A percentile compares a stretch with the other conserved stretches of the same genome.
phyloP scores from a whole-genome alignment of 2,797 vertebrate species.

The Poecilia gillii region DNA sequence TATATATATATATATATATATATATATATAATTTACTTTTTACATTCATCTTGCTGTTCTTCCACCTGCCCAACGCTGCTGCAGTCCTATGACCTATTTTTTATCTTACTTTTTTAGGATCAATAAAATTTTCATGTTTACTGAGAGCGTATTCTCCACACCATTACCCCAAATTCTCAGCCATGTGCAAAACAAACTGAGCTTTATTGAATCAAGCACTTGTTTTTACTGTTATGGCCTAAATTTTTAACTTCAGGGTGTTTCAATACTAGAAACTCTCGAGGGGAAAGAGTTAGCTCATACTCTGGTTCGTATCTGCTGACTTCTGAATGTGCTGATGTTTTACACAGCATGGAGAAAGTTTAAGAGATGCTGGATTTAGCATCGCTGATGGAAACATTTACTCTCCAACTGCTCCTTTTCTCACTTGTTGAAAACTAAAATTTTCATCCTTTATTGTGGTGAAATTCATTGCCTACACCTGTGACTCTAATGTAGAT shows the following conservation, averaged over 20 bases:
- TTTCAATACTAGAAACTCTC: background rate
- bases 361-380: background rate
- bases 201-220: background rate
- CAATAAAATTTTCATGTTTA: background rate
- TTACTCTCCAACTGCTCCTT: background rate
- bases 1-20: background rate
- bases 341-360: background rate
- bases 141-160: constrained; percentile 16
- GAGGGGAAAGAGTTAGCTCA: background rate
- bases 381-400: background rate
- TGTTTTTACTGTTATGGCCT: background rate
- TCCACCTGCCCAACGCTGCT: constrained; percentile 7
- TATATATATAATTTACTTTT: background rate
- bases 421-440: constrained; percentile 1
- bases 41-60: background rate
- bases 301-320: background rate
- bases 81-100: constrained; percentile 8
- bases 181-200: constrained; percentile 2
- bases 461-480: background rate
- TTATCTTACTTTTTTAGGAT: background rate
- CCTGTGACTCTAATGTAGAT: background rate
- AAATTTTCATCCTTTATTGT: background rate
- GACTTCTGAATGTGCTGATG: background rate
- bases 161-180: constrained; percentile 3
- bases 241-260: constrained; percentile 8